phyloP scores from a whole-genome alignment of 2,888 invertebrate species.

The Lycaena phlaeas region DNA sequence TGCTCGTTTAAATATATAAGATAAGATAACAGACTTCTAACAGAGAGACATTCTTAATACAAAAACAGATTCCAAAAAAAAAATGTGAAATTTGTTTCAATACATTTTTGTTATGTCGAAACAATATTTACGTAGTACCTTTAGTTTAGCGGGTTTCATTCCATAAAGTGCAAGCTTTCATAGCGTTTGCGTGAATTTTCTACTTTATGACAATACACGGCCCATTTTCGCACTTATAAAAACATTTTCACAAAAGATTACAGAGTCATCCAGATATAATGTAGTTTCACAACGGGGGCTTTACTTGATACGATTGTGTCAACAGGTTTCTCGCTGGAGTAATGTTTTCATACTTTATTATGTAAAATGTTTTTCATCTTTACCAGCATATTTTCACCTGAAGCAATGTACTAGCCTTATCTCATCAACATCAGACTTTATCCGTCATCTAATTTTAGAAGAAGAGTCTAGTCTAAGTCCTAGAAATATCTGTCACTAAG shows the following conservation, averaged over 20 bases:
- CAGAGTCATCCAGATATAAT: slow-evolving; percentile 14
- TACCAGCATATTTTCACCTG: too few relatives aligned
- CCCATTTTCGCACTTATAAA: slow-evolving; percentile 33
- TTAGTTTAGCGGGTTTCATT: slow-evolving; percentile 51
- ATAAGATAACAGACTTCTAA: too few relatives aligned
- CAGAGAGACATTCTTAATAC: too few relatives aligned
- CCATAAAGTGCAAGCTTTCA: slow-evolving; percentile 57
- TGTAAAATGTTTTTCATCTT: neutral
- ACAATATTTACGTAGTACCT: slow-evolving; percentile 40
- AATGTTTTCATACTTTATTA: neutral
- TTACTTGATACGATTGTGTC: slow-evolving; percentile 11
- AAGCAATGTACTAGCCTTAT: too few relatives aligned
- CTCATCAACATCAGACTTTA: too few relatives aligned
- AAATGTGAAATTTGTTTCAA: neutral
- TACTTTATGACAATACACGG: slow-evolving; percentile 44
- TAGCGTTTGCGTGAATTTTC: slow-evolving; percentile 38
- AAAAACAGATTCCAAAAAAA: too few relatives aligned
- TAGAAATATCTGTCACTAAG: too few relatives aligned
- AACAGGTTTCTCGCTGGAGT: slow-evolving; percentile 1
- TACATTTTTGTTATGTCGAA: neutral
- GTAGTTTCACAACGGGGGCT: slow-evolving; percentile 8
- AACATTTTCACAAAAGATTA: slow-evolving; percentile 27
- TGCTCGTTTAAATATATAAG: too few relatives aligned
- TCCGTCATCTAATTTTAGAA: too few relatives aligned
- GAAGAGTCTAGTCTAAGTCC: too few relatives aligned